A percentile compares a stretch with the other conserved stretches of the same genome.
Evolutionary conservation across 2,797 vertebrate species (phyloP).

Genomic region (Siniperca undulata): DNA sequence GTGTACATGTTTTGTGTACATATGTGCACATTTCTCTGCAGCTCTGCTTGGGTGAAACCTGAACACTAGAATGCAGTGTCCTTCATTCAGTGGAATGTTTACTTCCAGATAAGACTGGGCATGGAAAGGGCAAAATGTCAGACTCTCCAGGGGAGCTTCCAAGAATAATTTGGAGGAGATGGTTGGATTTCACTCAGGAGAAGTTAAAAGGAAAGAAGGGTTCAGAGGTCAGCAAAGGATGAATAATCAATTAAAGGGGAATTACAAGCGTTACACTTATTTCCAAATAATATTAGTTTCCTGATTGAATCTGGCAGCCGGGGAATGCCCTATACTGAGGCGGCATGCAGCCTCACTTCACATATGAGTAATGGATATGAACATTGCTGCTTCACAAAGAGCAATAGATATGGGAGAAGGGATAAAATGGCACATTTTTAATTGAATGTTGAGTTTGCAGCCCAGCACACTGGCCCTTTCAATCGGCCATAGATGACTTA

Average conservation of each 20-base stretch:
- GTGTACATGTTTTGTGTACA: conserved; percentile 27
- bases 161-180: conserved; percentile 80
- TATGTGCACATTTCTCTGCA: conserved; percentile 9
- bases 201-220: conserved; percentile 71
- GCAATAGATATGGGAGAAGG: conserved; percentile 50
- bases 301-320: conserved; percentile 67
- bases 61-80: conserved; percentile 53
- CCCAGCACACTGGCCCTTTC: conserved; percentile 57
- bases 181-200: conserved; percentile 77
- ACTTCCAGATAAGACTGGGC: conserved; percentile 67
- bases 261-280: conserved; percentile 78
- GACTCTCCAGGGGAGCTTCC: conserved; percentile 77
- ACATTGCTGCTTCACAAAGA: conserved; percentile 64
- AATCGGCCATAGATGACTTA: conserved; percentile 70
- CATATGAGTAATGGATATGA: conserved; percentile 69
- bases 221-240: conserved; percentile 70
- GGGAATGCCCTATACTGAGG: conserved; percentile 31
- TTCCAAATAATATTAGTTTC: conserved; percentile 66
- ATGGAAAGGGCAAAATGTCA: conserved; percentile 75
- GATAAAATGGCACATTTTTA: conserved; percentile 73
- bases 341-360: conserved; percentile 38
- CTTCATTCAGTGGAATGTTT: conserved; percentile 66
- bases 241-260: conserved; percentile 79
- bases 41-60: conserved; percentile 55
- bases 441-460: conserved; percentile 72